Conservation (phyloP, 2,113 vertebrate species). For the Myrmophylax atrothorax region DNA sequence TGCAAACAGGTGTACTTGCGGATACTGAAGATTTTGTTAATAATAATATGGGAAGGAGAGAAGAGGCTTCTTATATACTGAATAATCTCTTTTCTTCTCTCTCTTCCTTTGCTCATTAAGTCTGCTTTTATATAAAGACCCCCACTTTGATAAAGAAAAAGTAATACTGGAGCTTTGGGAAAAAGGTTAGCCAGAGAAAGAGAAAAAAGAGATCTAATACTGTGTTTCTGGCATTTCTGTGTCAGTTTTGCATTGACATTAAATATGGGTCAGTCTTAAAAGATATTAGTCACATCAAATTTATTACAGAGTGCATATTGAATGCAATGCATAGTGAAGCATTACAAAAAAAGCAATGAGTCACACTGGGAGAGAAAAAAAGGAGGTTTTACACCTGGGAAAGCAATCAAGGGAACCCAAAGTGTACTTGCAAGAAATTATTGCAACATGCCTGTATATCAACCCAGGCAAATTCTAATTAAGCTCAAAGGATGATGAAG, state of each 20-base stretch:
- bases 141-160: slow-evolving; percentile 52
- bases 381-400: neutral
- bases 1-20: slow-evolving; percentile 26
- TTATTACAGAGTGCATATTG: neutral
- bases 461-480: neutral
- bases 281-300: neutral
- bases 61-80: neutral
- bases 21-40: slow-evolving; percentile 13
- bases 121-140: slow-evolving; percentile 29
- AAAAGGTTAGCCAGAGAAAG: slow-evolving; percentile 48
- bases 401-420: neutral
- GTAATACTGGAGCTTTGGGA: slow-evolving; percentile 24
- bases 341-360: neutral
- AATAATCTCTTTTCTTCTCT: slow-evolving; percentile 3
- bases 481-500: neutral
- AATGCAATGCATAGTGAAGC: neutral
- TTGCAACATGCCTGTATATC: fast-evolving
- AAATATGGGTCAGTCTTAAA: neutral
- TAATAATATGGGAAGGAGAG: neutral
- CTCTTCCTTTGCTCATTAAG: neutral
- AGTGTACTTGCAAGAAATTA: neutral
- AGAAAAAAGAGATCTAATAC: slow-evolving; percentile 46
- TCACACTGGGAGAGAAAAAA: neutral
- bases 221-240: neutral
- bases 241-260: neutral